Evolutionary conservation across 2,113 vertebrate species (phyloP).

Genomic region (Megaptera novaeangliae): DNA sequence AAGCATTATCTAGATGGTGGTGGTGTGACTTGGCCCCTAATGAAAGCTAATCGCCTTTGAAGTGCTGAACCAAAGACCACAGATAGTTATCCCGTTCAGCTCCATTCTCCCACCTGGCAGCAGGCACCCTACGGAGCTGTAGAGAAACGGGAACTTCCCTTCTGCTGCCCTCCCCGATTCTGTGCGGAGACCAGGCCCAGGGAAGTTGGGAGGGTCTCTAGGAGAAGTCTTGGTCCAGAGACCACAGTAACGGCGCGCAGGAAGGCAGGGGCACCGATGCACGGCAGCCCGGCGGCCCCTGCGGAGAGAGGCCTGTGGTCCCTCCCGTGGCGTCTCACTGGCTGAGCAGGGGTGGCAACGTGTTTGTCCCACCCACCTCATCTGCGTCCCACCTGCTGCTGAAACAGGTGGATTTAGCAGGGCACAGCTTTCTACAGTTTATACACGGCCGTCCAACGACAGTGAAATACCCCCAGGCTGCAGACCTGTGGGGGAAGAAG

Average conservation of each 20-base stretch:
- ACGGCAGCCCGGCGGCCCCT: no score
- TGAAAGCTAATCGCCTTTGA: conserved; percentile 24
- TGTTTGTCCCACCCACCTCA: background rate
- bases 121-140: fast-evolving
- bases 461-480: background rate
- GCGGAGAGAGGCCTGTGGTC: background rate
- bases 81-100: background rate
- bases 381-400: fast-evolving
- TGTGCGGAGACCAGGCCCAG: background rate
- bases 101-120: background rate
- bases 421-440: background rate
- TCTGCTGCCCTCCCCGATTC: background rate
- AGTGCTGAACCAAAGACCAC: background rate
- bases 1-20: background rate
- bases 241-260: background rate
- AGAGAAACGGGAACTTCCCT: background rate
- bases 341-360: background rate
- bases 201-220: background rate
- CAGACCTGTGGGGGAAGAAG: background rate
- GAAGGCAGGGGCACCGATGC: background rate
- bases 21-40: background rate
- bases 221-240: background rate
- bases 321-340: fast-evolving
- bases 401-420: background rate
- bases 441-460: background rate